Percentiles rank a stretch among this genome's conserved stretches.
phyloP scores from a whole-genome alignment of 2,797 vertebrate genomes.

The Podarcis lilfordi region DNA sequence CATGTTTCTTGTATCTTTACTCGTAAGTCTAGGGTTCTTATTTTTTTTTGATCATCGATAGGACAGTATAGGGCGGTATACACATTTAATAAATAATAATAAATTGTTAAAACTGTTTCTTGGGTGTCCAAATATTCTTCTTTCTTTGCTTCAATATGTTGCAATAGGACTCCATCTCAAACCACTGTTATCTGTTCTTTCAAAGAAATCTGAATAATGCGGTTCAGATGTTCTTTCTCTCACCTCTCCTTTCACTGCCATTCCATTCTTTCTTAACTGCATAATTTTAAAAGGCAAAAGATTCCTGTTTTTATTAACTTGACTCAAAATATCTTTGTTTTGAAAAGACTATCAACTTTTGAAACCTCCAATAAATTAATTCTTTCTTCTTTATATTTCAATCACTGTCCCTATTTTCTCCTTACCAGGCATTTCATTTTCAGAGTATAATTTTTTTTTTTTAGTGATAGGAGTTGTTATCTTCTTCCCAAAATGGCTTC shows the following conservation, averaged over 20 bases:
- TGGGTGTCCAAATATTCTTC: neutral
- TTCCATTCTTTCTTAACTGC: neutral
- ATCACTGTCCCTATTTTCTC: neutral
- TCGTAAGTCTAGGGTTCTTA: neutral
- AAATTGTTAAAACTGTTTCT: neutral
- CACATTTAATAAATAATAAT: too few species aligned
- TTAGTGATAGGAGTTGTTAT: neutral
- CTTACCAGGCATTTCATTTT: neutral
- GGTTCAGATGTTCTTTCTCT: neutral
- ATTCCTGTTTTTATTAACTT: neutral
- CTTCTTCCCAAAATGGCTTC: neutral
- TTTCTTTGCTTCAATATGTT: neutral
- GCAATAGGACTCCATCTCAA: neutral
- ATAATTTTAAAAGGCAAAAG: neutral
- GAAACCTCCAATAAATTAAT: neutral
- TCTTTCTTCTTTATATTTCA: neutral
- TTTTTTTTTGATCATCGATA: neutral
- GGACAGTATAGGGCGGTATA: too few species aligned
- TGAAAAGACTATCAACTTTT: neutral
- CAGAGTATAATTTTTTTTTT: neutral
- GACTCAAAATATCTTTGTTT: neutral
- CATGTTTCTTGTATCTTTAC: neutral
- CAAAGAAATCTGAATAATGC: neutral
- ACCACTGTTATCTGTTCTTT: neutral
- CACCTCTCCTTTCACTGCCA: neutral